Base-by-base conservation (phyloP, 2,113 vertebrate species). In the Carassius auratus region DNA sequence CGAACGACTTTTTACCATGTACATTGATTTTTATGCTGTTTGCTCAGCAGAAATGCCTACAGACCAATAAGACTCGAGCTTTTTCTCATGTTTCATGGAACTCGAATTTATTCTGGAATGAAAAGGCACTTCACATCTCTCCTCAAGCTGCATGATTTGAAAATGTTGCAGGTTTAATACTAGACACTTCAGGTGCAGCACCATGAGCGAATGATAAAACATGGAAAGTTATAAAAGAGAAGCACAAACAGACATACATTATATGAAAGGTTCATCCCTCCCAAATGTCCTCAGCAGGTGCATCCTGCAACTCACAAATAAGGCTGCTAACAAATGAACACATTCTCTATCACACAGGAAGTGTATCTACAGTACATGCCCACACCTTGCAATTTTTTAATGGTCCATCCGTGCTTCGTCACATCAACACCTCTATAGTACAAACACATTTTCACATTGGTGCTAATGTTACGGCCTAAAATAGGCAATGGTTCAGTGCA, bases 241-340 rank as follows among this genome's bases (percentile, higher is more conserved):
- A 42, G 68, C 10, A 19, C 48, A 48, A 13, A 64, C 19, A 38
- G 15, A 50, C 42, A 8, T 42, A 0, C 30, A 30, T 1, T 30
- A 30, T 38, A 42, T 42, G 8, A 9, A 48, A 80, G 36, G 42
- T 15, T 55, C 48, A 69, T 42, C 19, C 61, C 48, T 69, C 74
- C 66, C 38, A 79, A 80, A 15, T 15, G 14, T 26, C 50, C 21
- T 30, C 12, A 81, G 50, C 81, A 84, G 84, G 76, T 86, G 69
- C 81, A 48, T 86, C 84, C 84, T 88, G 84, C 57, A 79, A 73
- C 64, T 75, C 17, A 66, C 42, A 30, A 3, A 38, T 73, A 45
- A 73, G 8, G 52, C 84, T 15, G 1, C 62, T 36, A 38, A 38
- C 17, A 50, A 57, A 71, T 48, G 80, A 71, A 74, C 71, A 38